Conservation (phyloP, 1,140 invertebrate genomes). For the Goniozus legneri region DNA sequence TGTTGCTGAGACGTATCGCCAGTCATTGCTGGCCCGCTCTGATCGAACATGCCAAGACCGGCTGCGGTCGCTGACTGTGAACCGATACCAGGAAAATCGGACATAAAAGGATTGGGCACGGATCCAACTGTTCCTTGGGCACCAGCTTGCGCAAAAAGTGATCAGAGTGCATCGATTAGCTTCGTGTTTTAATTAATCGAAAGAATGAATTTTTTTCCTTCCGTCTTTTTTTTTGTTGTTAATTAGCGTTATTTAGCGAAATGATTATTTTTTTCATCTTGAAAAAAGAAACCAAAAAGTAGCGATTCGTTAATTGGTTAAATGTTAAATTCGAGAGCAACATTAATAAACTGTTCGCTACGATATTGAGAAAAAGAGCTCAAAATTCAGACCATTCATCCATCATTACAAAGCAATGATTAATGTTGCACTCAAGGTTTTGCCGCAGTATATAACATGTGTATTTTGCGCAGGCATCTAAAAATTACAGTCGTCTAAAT, state of each 20-base stretch:
- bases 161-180: conserved; percentile 37
- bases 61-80: conserved; percentile 19
- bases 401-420: neutral
- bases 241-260: too few relatives aligned
- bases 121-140: conserved; percentile 54
- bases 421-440: too few relatives aligned
- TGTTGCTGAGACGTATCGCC: conserved; percentile 25
- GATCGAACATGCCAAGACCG: conserved; percentile 25
- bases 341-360: too few relatives aligned
- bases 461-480: conserved; percentile 14
- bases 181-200: neutral
- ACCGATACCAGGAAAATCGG: conserved; percentile 50
- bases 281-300: too few relatives aligned
- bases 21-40: conserved; percentile 32
- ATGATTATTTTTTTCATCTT: too few relatives aligned
- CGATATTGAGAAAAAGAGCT: too few relatives aligned
- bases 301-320: too few relatives aligned
- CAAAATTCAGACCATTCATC: neutral
- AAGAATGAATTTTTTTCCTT: too few relatives aligned
- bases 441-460: too few relatives aligned
- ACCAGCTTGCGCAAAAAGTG: conserved; percentile 65
- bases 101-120: conserved; percentile 57
- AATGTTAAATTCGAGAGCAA: too few relatives aligned
- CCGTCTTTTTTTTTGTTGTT: too few relatives aligned
- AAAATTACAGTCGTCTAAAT: neutral